phyloP scores from a whole-genome alignment of 2,797 vertebrate species.

The Hyperoplus lanceolatus region DNA sequence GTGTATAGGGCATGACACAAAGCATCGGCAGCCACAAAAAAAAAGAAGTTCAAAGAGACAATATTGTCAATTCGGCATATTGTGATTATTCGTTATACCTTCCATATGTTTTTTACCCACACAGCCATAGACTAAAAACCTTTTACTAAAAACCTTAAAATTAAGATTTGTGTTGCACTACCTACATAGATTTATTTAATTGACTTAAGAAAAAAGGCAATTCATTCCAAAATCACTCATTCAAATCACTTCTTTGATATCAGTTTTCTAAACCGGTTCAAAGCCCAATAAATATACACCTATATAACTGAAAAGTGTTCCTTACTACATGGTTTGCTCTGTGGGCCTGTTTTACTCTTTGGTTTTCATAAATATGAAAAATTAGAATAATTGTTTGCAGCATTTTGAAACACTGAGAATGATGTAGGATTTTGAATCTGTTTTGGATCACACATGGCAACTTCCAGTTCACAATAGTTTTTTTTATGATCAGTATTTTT shows the following conservation, averaged over 20 bases:
- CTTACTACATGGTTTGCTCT: not conserved
- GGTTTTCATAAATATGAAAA: not conserved
- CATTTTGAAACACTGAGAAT: not conserved
- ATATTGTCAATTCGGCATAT: not conserved
- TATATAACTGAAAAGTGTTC: not conserved
- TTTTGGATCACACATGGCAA: constrained; percentile 9
- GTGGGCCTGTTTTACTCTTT: not conserved
- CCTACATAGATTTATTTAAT: not conserved
- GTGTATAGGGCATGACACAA: not conserved
- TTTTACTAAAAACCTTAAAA: not conserved
- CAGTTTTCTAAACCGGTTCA: not conserved
- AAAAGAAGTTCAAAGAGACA: not conserved
- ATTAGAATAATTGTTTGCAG: not conserved
- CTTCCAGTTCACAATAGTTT: not conserved
- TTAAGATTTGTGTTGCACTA: not conserved
- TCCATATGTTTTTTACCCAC: not conserved
- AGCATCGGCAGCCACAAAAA: not conserved
- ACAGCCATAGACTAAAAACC: not conserved
- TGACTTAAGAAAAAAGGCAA: not conserved
- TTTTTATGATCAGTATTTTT: constrained; percentile 6
- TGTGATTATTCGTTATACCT: not conserved
- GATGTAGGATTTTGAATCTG: not conserved
- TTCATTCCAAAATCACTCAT: not conserved
- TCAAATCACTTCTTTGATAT: not conserved
- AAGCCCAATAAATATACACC: not conserved